phyloP scores from a whole-genome alignment of 2,888 invertebrate genomes.

The Mythimna loreyi region DNA sequence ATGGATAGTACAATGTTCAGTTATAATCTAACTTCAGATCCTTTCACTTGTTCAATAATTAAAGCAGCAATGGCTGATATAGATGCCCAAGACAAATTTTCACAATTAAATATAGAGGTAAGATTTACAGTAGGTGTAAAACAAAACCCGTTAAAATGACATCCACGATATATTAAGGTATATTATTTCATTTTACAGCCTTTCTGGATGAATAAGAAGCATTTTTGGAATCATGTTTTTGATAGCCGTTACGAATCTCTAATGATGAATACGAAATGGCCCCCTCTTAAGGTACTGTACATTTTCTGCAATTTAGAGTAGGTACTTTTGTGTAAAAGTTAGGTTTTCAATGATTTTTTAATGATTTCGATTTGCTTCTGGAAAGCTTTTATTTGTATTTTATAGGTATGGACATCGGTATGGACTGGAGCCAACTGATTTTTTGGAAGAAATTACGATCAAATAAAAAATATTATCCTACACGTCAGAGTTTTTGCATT shows the following conservation, averaged over 20 bases:
- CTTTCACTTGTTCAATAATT: constrained; percentile 70
- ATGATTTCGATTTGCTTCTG: no score
- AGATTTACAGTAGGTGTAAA: constrained; percentile 11
- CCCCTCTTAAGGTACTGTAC: constrained; percentile 79
- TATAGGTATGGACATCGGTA: no score
- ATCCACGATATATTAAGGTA: constrained; percentile 2
- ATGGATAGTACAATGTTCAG: constrained; percentile 62
- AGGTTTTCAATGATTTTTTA: no score
- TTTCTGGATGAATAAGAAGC: constrained; percentile 75
- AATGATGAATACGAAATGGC: constrained; percentile 85
- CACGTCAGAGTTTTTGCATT: no score
- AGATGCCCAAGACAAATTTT: constrained; percentile 77
- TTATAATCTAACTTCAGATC: constrained; percentile 69
- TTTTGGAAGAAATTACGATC: background rate
- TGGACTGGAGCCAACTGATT: background rate
- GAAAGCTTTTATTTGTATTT: no score
- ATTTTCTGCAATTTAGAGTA: background rate
- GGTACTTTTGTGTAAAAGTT: background rate
- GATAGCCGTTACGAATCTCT: constrained; percentile 83
- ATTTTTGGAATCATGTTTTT: constrained; percentile 82
- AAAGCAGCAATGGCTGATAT: constrained; percentile 74
- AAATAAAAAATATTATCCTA: background rate
- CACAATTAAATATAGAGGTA: constrained; percentile 82
- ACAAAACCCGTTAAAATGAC: background rate
- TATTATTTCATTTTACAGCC: constrained; percentile 72